Base-by-base conservation (phyloP, 2,113 vertebrate species). In the Ammodytes marinus region DNA sequence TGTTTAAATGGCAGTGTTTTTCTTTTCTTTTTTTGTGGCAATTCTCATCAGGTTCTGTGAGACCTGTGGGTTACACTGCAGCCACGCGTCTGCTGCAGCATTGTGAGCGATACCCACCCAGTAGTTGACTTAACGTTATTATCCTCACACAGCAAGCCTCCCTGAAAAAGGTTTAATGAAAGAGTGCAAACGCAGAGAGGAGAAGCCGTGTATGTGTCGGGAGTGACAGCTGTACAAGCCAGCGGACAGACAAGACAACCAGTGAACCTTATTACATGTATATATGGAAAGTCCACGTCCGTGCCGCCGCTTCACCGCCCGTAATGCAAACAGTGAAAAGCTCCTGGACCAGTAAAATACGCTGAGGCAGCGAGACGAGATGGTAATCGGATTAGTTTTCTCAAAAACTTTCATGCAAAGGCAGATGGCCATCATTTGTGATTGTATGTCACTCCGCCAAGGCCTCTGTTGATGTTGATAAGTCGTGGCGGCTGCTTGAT, bases 351-450 rank as follows among this genome's bases (percentile, higher is more conserved):
- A 52, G 69, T 27, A 2, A 88, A 89, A 92, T 74, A 46, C 70
- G 89, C 91, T 91, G 92, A 91, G 71, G 80, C 85, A 86, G 86
- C 79, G 53, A 76, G 66, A 50, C 80, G 67, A 69, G 74, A 86
- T 80, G 88, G 69, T 92, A 91, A 94, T 94, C 82, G 85, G 89
- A 85, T 92, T 88, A 86, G 80, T 88, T 87, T 77, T 77, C 78
- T 75, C 67, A 55, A 77, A 91, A 91, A 85, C 76, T 83, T 86
- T 86, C 85, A 83, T 84, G 79, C 81, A 54, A 82, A 79, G 70
- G 80, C 74, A 83, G 75, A 74, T 67, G 75, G 85, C 78, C 63
- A 86, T 94, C 79, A 89, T 87, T 91, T 92, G 84, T 66, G 86
- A 90, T 89, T 68, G n/a, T 68, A n/a, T 88, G 90, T 89, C 88